Percentiles rank a stretch among this genome's conserved stretches.
phyloP scores from a whole-genome alignment of 2,113 vertebrate genomes.

The Salvelinus fontinalis region DNA sequence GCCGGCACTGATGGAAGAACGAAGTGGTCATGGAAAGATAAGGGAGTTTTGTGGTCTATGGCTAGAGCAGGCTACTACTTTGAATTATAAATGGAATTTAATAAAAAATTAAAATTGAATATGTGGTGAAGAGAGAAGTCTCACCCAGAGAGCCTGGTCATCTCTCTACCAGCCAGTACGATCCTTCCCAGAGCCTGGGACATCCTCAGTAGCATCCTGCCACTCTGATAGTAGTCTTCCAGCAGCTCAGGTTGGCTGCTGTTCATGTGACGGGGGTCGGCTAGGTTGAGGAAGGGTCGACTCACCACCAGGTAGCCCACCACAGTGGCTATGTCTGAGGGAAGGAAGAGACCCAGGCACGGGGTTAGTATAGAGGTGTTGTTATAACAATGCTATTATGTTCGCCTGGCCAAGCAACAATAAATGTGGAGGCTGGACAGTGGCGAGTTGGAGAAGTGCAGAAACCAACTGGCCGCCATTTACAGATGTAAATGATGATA shows the following conservation, averaged over 20 bases:
- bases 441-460: no score
- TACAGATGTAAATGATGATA: no score
- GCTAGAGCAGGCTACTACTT: no score
- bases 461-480: no score
- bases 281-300: conserved; percentile 85
- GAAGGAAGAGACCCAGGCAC: not conserved
- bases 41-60: no score
- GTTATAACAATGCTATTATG: not conserved
- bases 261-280: conserved; percentile 84
- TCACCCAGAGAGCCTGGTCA: conserved; percentile 94
- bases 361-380: no score
- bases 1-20: no score
- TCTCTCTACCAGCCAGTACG: conserved; percentile 93
- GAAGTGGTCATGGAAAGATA: no score
- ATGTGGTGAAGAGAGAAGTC: conserved; percentile 2
- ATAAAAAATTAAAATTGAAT: not conserved
- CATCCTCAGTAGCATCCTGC: conserved; percentile 96
- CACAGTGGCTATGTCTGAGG: conserved; percentile 90
- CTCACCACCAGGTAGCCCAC: conserved; percentile 97
- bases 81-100: no score
- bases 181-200: conserved; percentile 96
- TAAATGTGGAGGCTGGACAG: no score
- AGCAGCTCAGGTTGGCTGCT: conserved; percentile 90
- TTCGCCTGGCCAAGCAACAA: not conserved
- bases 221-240: conserved; percentile 99